Evolutionary conservation across 2,797 vertebrate species (phyloP).

Genomic region (Threskiornis aethiopicus): DNA sequence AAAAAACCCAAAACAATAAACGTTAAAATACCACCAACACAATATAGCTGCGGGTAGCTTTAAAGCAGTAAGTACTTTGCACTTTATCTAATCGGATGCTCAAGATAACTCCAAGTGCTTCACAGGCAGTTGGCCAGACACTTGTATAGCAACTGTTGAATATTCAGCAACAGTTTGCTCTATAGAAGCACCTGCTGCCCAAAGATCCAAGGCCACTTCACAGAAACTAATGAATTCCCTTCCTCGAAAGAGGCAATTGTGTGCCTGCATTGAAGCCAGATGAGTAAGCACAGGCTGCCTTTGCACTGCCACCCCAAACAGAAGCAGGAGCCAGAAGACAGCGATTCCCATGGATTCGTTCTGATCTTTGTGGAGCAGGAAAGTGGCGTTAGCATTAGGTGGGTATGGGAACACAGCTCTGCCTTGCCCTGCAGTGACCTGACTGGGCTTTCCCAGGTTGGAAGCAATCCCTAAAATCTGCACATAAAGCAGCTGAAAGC

Average conservation of each 20-base stretch:
- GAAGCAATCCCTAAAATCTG: not conserved
- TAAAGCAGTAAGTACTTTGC: not conserved
- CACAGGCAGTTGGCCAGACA: not conserved
- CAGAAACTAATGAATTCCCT: conserved; percentile 41
- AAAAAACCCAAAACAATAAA: not conserved
- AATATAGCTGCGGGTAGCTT: not conserved
- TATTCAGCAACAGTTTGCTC: conserved; percentile 62
- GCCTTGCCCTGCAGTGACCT: conserved; percentile 18
- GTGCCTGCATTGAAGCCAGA: conserved; percentile 15
- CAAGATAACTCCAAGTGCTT: conserved; percentile 31
- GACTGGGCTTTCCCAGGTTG: not conserved
- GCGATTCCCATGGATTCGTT: conserved; percentile 10
- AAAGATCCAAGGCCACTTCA: conserved; percentile 35
- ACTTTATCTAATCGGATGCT: conserved; percentile 39
- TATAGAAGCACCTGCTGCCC: conserved; percentile 61
- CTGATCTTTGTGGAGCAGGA: not conserved
- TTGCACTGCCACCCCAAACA: conserved; percentile 1
- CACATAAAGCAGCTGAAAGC: not conserved
- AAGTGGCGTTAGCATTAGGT: not conserved
- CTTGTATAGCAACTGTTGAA: conserved; percentile 26
- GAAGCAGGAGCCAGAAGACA: not conserved
- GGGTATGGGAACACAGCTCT: not conserved
- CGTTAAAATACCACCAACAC: not conserved
- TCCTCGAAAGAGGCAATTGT: conserved; percentile 19
- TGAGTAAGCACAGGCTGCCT: conserved; percentile 1